Conservation (phyloP, 2,888 invertebrate genomes). For the Mythimna impura region DNA sequence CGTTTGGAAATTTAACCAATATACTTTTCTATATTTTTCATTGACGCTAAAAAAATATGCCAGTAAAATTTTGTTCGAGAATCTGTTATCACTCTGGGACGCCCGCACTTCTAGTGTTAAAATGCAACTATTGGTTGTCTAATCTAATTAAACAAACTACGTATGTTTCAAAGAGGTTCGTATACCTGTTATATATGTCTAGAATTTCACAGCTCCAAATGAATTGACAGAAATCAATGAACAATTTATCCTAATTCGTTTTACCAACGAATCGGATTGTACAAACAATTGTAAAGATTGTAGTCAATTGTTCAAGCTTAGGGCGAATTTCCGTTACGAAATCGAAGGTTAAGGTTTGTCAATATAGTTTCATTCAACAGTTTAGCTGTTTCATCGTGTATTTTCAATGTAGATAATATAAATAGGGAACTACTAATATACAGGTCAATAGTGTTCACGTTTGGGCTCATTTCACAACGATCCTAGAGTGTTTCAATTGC, state of each 20-base stretch:
- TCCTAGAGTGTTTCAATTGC: not conserved
- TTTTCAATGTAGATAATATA: conserved; percentile 49
- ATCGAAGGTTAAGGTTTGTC: conserved; percentile 59
- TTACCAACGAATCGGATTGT: conserved; percentile 36
- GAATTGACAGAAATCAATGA: conserved; percentile 18
- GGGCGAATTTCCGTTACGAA: conserved; percentile 54
- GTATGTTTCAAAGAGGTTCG: not conserved
- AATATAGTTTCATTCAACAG: conserved; percentile 37
- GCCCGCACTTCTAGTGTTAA: too few relatives aligned
- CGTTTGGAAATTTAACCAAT: too few relatives aligned
- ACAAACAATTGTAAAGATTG: not conserved
- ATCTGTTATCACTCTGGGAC: too few relatives aligned
- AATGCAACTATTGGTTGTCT: too few relatives aligned
- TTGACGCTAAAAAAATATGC: too few relatives aligned
- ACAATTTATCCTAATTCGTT: conserved; percentile 41
- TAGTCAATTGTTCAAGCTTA: conserved; percentile 50
- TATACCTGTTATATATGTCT: not conserved
- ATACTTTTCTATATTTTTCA: too few relatives aligned
- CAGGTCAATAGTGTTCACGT: conserved; percentile 30
- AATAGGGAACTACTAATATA: conserved; percentile 33
- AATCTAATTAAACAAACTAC: too few relatives aligned
- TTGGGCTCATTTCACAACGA: not conserved
- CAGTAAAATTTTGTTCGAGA: too few relatives aligned
- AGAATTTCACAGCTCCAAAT: conserved; percentile 4
- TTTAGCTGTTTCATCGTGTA: conserved; percentile 61